Base-by-base conservation (phyloP, 1,140 invertebrate genomes). In the Calliphora vicina region DNA sequence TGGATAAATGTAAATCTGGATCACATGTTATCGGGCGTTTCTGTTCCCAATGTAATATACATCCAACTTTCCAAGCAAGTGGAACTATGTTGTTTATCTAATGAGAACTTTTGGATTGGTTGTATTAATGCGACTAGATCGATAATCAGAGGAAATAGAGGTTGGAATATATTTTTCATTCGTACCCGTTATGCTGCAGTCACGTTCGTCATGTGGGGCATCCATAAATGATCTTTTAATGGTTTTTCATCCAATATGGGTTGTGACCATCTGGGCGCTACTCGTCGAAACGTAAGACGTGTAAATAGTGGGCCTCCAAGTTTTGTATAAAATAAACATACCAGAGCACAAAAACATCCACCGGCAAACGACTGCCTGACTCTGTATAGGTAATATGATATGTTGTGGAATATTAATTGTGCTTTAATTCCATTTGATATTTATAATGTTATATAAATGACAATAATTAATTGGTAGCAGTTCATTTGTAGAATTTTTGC, bases 81-180 rank as follows among this genome's bases (percentile, higher is more conserved):
- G 50, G 94, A 94, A 88, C 96, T 97, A 29, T 93, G 92, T 90
- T 97, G 96, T 71, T 94, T 93, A 86, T 97, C 96, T 85, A 97
- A 97, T 1, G 96, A 96, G 86, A 97, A 97, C 88, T 97, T 97
- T 88, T 96, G 93, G 23, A 97, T 97, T 91, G 1, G 94, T 95
- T 0, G 95, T 94, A 88, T 96, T 95, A 88, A 97, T 93, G 86
- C 96, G 89, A 13, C 94, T 93, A 45, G 95, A 95, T 84, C 94
- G 94, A 96, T 94, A 26, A 67, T 94, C 92, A 1, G 95, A 94
- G 50, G 93, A 93, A 80, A 97, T 94, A 4, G 95, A 95, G 5
- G 96, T 94, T 0, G 96, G 92, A n/a, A 96, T 92, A 88, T 97
- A 96, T 87, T 96, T 95, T 76, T 94, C 93, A 81, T 94, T 93